These are phyloP conservation scores for Lamproptera curius DNA, from an alignment of 2,888 invertebrate species.

Conservation along the genomic window DNA sequence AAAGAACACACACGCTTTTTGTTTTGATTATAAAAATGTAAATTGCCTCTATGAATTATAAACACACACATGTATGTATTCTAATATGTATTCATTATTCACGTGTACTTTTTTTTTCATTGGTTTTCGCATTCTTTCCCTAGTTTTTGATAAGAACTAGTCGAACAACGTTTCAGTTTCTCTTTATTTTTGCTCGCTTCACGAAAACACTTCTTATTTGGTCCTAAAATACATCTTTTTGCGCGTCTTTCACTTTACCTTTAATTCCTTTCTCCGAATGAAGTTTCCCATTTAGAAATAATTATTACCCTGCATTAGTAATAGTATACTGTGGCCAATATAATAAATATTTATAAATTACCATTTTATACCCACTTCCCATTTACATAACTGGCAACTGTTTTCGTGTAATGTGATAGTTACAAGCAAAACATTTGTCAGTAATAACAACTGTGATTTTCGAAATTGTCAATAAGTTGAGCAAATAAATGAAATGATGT, in stretches of 20 bases:
- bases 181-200: constrained; percentile 53
- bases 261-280: constrained; percentile 19
- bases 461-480: constrained; percentile 78
- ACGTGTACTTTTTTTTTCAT: too few species aligned
- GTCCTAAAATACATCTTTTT: constrained; percentile 23
- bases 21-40: constrained; percentile 50
- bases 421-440: constrained; percentile 69
- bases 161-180: constrained; percentile 35
- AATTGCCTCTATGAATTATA: constrained; percentile 47
- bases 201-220: constrained; percentile 32
- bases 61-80: constrained; percentile 40
- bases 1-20: constrained; percentile 49
- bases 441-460: constrained; percentile 76
- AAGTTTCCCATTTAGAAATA: constrained; percentile 37
- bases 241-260: constrained; percentile 20
- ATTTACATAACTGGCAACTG: constrained; percentile 67
- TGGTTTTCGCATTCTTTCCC: too few species aligned
- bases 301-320: constrained; percentile 59
- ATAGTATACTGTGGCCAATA: constrained; percentile 74
- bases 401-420: constrained; percentile 66
- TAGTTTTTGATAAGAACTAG: constrained; percentile 28
- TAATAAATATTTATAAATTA: constrained; percentile 64
- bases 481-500: constrained; percentile 75
- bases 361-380: constrained; percentile 75
- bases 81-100: too few species aligned